phyloP scores from a whole-genome alignment of 2,797 vertebrate genomes.

The Eutrigla gurnardus region DNA sequence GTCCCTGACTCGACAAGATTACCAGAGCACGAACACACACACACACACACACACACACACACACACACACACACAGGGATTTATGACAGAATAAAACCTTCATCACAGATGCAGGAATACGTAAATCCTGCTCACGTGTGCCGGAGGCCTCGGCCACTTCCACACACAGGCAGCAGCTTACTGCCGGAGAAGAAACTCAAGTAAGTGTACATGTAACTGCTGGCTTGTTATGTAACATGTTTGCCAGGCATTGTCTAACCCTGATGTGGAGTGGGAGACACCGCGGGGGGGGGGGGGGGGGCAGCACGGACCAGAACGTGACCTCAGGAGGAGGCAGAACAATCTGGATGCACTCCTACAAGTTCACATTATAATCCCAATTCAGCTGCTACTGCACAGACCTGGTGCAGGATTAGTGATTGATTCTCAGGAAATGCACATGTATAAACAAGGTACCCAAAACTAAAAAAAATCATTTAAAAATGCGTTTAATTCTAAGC shows the following conservation, averaged over 20 bases:
- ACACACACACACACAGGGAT: conserved; percentile 55
- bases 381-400: conserved; percentile 25
- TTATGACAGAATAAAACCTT: conserved; percentile 78
- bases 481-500: conserved; percentile 20
- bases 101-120: conserved; percentile 71
- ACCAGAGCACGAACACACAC: conserved; percentile 41
- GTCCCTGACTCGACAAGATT: conserved; percentile 70
- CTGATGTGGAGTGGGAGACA: conserved; percentile 22
- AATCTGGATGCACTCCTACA: conserved; percentile 35
- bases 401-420: conserved; percentile 39
- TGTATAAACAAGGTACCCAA: conserved; percentile 22
- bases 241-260: conserved; percentile 37
- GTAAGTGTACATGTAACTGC: conserved; percentile 41
- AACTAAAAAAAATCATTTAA: not conserved
- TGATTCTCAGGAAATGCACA: conserved; percentile 37
- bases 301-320: conserved; percentile 25
- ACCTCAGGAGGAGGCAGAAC: conserved; percentile 37
- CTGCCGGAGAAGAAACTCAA: conserved; percentile 31
- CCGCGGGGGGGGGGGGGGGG: conserved; percentile 17
- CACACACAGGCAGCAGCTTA: conserved; percentile 30
- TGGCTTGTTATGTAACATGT: conserved; percentile 60
- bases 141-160: conserved; percentile 21
- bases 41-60: conserved; percentile 25
- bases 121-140: conserved; percentile 73
- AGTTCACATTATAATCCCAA: conserved; percentile 44